phyloP scores from a whole-genome alignment of 1,140 invertebrate genomes.

The Trichoplusia ni region DNA sequence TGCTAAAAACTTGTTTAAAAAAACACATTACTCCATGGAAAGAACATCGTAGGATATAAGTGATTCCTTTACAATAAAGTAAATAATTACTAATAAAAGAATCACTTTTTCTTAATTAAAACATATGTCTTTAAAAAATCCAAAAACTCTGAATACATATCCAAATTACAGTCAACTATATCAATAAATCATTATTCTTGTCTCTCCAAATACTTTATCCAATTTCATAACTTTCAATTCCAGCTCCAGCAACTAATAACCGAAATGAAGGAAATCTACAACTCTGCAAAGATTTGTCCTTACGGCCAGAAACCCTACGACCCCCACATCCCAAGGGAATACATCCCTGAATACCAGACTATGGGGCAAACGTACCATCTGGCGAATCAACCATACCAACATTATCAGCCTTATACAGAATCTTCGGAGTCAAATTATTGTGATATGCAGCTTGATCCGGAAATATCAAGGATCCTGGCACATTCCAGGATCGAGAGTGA shows the following conservation, averaged over 20 bases:
- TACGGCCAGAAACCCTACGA: conserved; percentile 81
- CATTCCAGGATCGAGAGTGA: conserved; percentile 88
- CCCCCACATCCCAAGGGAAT: conserved; percentile 58
- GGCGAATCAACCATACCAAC: conserved; percentile 58
- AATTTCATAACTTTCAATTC: conserved; percentile 39
- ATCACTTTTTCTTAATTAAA: too few relatives aligned
- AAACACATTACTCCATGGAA: too few relatives aligned
- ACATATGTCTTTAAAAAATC: too few relatives aligned
- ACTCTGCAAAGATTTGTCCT: conserved; percentile 87
- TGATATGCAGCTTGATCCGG: conserved; percentile 86
- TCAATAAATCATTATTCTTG: too few relatives aligned
- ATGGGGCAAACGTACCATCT: conserved; percentile 50
- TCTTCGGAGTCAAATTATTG: conserved; percentile 80
- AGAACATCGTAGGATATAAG: too few relatives aligned
- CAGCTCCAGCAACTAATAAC: conserved; percentile 88
- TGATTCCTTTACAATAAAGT: too few relatives aligned
- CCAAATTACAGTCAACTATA: too few relatives aligned
- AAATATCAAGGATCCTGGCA: conserved; percentile 86
- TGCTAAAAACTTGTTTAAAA: too few relatives aligned
- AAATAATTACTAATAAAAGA: too few relatives aligned
- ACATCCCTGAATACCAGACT: conserved; percentile 43
- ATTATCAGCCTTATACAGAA: conserved; percentile 42
- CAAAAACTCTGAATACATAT: too few relatives aligned
- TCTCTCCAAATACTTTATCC: not conserved
- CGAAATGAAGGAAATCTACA: conserved; percentile 91